Evolutionary conservation across 2,797 vertebrate species (phyloP).

Genomic region (Sebastes vulpes): DNA sequence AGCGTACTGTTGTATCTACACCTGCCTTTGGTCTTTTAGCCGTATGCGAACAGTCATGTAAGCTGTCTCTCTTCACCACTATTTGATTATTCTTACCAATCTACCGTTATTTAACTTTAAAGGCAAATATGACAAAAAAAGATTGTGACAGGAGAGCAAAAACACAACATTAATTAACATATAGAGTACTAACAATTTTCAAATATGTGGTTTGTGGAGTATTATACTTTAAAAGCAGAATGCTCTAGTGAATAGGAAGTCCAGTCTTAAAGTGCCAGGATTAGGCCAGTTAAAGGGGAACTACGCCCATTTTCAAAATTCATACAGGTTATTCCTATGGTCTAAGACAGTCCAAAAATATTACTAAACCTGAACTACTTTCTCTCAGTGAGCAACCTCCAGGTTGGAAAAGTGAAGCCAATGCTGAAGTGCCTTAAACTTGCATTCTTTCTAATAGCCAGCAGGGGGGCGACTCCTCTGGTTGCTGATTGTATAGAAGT

Average conservation of each 20-base stretch:
- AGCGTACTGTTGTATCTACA: background rate
- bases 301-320: no score
- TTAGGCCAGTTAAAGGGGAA: background rate
- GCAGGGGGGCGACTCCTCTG: no score
- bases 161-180: background rate
- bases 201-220: background rate
- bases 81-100: background rate
- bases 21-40: background rate
- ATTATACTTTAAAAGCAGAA: background rate
- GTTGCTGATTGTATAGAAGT: no score
- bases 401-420: no score
- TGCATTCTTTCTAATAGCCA: no score
- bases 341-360: no score
- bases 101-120: background rate
- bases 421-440: no score
- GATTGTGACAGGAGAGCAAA: background rate
- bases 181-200: background rate
- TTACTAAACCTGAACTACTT: background rate
- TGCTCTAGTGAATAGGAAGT: background rate
- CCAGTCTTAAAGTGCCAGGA: background rate
- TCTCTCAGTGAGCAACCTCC: no score
- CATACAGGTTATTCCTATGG: no score
- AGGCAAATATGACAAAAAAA: background rate
- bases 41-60: background rate
- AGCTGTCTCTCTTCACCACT: background rate